Evolutionary conservation across 2,888 invertebrate species (phyloP), one percentile per base, ranked within the genome.

Genomic region (Idaea straminata): DNA sequence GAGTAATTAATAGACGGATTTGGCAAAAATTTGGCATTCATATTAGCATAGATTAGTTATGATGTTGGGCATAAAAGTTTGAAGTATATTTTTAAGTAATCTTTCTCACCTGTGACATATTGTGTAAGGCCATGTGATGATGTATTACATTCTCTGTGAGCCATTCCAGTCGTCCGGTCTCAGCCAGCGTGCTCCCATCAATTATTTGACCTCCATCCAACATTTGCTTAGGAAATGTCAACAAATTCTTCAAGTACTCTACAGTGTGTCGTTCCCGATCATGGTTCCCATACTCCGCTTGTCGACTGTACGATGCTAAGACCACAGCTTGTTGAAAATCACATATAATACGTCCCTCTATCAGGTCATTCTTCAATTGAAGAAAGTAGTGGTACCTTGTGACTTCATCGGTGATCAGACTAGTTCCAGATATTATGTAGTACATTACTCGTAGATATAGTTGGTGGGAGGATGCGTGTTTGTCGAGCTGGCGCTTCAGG

Each of bases 371-470:
- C 88, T 99, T 99, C 64, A 99, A 90, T 91, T 99, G 99, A 62
- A 99, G 93, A 87, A 98, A 99, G 87, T 98, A 99, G 85, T 99
- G 98, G 86, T 98, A 98, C 79, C 99, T 95, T 4, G 98, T 98
- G 78, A 98, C 96, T 90, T 99, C 98, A 88, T 99, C 99, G 67
- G 96, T 96, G 69, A 99, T 95, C 67, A 97, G 93, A 72, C 96
- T 95, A 0, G 98, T 97, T 64, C 98, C 98, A 0, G 96, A 95
- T 75, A 95, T 95, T 59, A 99, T 97, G 88, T 99, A 99, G 91
- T 98, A 99, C 95, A 99, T 98, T 15, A 99, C 97, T 47, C 98
- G 96, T 62, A 99, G 93, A 86, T 97, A 97, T 34, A 99, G 94
- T 80, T 95, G 95, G 74, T 97, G 96, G 61, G 96, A 95, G 64